phyloP scores from a whole-genome alignment of 1,140 invertebrate species.

The Drosophila nigromelanica region DNA sequence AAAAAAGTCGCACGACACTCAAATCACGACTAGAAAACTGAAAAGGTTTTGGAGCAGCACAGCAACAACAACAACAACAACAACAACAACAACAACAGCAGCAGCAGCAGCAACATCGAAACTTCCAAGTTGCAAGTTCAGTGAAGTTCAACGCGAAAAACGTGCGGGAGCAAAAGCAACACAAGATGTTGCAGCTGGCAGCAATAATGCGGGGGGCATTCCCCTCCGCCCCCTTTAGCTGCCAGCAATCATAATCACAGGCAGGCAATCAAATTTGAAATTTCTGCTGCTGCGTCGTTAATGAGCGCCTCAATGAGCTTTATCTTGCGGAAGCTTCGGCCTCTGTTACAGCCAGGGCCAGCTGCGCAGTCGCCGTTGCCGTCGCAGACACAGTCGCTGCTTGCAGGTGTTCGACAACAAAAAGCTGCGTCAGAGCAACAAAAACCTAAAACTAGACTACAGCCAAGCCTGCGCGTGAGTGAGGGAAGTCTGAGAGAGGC shows the following conservation, averaged over 20 bases:
- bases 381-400: conserved; percentile 13
- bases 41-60: conserved; percentile 57
- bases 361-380: conserved; percentile 34
- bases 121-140: conserved; percentile 75
- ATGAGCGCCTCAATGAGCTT: conserved; percentile 64
- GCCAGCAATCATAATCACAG: conserved; percentile 67
- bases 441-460: conserved; percentile 64
- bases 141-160: conserved; percentile 80
- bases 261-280: conserved; percentile 74
- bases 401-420: conserved; percentile 69
- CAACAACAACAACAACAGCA: conserved; percentile 5
- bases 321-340: conserved; percentile 62
- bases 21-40: conserved; percentile 72
- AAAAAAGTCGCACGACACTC: conserved; percentile 79
- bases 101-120: conserved; percentile 36
- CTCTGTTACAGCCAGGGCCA: conserved; percentile 37
- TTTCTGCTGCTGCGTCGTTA: conserved; percentile 47
- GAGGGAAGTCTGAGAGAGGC: no score
- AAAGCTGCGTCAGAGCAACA: conserved; percentile 62
- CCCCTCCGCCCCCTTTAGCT: not conserved
- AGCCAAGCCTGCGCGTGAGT: conserved; percentile 11
- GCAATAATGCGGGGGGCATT: conserved; percentile 11
- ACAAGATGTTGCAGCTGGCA: conserved; percentile 42
- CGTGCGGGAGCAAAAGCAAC: conserved; percentile 74
- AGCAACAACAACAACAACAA: conserved; percentile 2